These are phyloP conservation scores for Cyprinodon tularosa DNA, from an alignment of 2,113 vertebrate genomes.

Conservation along the genomic window DNA sequence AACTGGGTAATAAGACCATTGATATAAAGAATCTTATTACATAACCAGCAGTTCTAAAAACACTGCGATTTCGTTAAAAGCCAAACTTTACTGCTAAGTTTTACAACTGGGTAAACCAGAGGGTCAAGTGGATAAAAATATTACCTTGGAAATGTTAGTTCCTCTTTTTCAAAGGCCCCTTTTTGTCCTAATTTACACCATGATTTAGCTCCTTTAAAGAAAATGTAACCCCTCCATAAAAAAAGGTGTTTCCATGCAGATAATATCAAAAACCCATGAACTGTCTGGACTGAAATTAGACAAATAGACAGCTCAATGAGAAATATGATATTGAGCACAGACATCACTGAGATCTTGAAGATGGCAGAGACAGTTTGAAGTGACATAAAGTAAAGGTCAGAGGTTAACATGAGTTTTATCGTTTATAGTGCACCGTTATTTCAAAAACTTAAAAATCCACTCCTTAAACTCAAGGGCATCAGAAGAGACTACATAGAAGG, in stretches of 20 bases:
- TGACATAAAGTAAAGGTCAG: constrained; percentile 6
- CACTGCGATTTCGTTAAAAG: neutral
- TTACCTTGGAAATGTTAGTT: constrained; percentile 34
- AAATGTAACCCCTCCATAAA: constrained; percentile 44
- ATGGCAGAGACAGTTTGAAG: neutral
- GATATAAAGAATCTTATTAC: neutral
- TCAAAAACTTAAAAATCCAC: constrained; percentile 16
- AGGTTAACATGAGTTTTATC: constrained; percentile 2
- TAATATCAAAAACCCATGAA: constrained; percentile 50
- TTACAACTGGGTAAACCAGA: constrained; percentile 7
- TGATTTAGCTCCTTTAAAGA: constrained; percentile 31
- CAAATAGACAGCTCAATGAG: constrained; percentile 27
- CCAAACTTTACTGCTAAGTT: neutral
- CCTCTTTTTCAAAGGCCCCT: neutral
- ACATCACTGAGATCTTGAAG: neutral
- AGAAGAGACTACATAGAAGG: neutral
- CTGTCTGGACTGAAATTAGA: constrained; percentile 20
- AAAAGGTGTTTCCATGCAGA: constrained; percentile 49
- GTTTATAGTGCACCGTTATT: constrained; percentile 7
- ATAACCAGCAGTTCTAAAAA: too few species aligned
- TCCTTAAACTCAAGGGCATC: constrained; percentile 18
- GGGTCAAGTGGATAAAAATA: constrained; percentile 29
- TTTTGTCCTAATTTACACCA: constrained; percentile 27
- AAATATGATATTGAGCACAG: constrained; percentile 8
- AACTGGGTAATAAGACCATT: neutral